Evolutionary conservation across 2,797 vertebrate genomes (phyloP), one percentile per base, ranked within the genome.

Genomic region (Serranus cabrilla): DNA sequence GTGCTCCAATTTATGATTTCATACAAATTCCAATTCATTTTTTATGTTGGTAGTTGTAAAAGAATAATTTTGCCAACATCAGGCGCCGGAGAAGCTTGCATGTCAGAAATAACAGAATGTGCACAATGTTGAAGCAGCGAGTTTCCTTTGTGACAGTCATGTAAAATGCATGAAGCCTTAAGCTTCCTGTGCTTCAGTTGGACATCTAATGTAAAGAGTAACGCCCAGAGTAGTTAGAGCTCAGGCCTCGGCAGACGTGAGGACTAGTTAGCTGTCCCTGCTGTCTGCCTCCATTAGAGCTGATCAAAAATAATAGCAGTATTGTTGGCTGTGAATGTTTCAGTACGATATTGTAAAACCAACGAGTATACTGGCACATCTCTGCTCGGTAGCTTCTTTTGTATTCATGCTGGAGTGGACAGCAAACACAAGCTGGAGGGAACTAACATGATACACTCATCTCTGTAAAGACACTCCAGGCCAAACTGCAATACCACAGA

Each of bases 361-460:
- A 37, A 17, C 18, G 12, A 37, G 13, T 21, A 25, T 23, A 9
- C 11, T 58, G 43, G 45, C 59, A 57, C 42, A 21, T 64, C 64
- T 61, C 18, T 58, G 12, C 51, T 21, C 31, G 47, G 34, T 52
- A 45, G 27, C 46, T 50, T 21, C 21, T 76, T 54, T 51, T 25
- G 23, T 83, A 72, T 76, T 69, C 37, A 65, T 42, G 31, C 43
- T 52, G 69, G 23, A 60, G 51, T 31, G 50, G 74, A 74, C 61
- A 34, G 47, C 56, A 71, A 68, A 81, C 52, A 59, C 46, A 64
- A 47, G 63, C 67, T 76, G 9, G 47, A 60, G 25, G 50, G 43
- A 60, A 56, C 40, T 12, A 75, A 76, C 39, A 65, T 60, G 46
- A 81, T 69, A 52, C 43, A 61, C n/a, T 66, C 50, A 62, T 79